Percentiles rank a stretch among this genome's conserved stretches.
Conservation (phyloP, 2,888 invertebrate genomes). For the Rhingia rostrata region DNA sequence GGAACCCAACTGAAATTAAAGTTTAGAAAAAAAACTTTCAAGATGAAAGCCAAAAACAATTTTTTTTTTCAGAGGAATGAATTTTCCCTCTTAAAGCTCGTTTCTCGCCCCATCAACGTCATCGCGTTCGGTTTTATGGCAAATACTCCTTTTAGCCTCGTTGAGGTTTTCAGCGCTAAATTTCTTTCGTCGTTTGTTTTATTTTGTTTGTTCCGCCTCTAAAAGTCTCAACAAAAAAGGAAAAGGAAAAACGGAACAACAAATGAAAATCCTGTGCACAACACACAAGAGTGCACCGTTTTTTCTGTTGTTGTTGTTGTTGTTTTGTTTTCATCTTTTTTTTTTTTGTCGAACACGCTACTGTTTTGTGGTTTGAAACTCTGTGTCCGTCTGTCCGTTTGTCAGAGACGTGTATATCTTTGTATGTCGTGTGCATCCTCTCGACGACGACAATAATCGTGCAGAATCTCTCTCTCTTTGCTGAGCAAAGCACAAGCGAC, state of each 20-base stretch:
- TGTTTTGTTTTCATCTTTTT: conserved; percentile 32
- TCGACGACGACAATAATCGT: conserved; percentile 70
- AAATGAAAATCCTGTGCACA: conserved; percentile 61
- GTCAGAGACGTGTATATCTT: conserved; percentile 26
- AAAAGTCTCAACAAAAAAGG: conserved; percentile 37
- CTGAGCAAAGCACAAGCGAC: no score
- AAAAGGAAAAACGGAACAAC: conserved; percentile 29
- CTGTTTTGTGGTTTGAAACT: conserved; percentile 70
- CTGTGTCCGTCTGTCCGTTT: conserved; percentile 45
- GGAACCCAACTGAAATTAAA: conserved; percentile 6
- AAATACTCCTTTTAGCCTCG: conserved; percentile 32
- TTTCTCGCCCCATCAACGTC: conserved; percentile 32
- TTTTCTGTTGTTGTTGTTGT: conserved; percentile 33
- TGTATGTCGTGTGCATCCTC: conserved; percentile 40
- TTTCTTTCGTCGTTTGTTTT: not conserved
- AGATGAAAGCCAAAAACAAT: conserved; percentile 28
- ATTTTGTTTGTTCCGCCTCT: conserved; percentile 12
- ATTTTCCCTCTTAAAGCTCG: conserved; percentile 28
- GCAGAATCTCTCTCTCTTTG: conserved; percentile 56
- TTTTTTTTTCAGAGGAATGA: conserved; percentile 11
- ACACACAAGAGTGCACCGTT: conserved; percentile 13
- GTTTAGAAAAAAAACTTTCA: conserved; percentile 21
- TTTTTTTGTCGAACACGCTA: conserved; percentile 62
- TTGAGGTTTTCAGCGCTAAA: conserved; percentile 40
- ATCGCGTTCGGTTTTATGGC: conserved; percentile 21